Percentiles rank a stretch among this genome's conserved stretches.
These are phyloP conservation scores for Eilema caniola DNA, from an alignment of 2,888 invertebrate genomes.

Conservation along the genomic window DNA sequence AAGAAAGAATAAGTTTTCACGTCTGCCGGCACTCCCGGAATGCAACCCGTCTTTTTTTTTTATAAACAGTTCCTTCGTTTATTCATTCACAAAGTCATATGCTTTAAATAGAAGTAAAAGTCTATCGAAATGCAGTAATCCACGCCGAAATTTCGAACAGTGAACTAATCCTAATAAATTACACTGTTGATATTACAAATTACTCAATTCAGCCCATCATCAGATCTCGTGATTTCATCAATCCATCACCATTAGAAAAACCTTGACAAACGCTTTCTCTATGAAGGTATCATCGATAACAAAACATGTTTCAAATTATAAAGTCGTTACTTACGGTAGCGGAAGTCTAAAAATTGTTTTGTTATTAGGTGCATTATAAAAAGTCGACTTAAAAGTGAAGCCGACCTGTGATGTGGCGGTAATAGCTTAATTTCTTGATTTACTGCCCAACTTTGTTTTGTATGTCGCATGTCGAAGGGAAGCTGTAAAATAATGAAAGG, in stretches of 20 bases:
- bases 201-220: conserved; percentile 14
- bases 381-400: conserved; percentile 52
- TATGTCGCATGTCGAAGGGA: conserved; percentile 54
- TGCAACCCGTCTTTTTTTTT: no score
- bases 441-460: conserved; percentile 58
- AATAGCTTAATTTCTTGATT: conserved; percentile 71
- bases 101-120: no score
- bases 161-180: background rate
- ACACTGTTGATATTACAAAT: conserved; percentile 15
- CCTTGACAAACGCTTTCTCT: conserved; percentile 24
- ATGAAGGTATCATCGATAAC: conserved; percentile 43
- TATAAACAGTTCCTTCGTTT: no score
- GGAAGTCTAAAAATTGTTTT: conserved; percentile 68
- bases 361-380: conserved; percentile 62
- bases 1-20: no score
- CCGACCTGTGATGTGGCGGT: conserved; percentile 64
- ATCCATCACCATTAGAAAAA: conserved; percentile 23
- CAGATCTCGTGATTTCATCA: conserved; percentile 19
- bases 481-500: conserved; percentile 56
- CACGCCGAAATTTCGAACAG: background rate
- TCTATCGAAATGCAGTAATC: background rate
- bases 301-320: conserved; percentile 59
- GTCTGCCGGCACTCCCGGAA: no score
- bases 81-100: no score
- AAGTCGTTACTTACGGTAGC: conserved; percentile 48